These are phyloP conservation scores for Furnarius figulus DNA, from an alignment of 2,113 vertebrate genomes.

Conservation along the genomic window DNA sequence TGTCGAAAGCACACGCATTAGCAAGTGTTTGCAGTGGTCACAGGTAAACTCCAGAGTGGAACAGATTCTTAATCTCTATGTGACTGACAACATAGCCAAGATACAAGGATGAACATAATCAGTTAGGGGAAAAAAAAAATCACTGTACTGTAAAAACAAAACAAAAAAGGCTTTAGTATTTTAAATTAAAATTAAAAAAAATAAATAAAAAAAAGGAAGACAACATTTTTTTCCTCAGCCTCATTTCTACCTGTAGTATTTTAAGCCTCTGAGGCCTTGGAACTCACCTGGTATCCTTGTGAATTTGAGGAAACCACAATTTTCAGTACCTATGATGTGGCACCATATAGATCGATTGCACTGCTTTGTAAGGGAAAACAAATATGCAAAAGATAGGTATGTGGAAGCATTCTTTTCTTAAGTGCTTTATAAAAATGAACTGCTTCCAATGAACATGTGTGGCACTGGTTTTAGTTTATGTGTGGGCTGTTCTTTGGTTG, in stretches of 20 bases:
- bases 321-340: not conserved
- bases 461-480: not conserved
- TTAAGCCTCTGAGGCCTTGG: not conserved
- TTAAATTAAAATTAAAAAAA: not conserved
- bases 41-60: not conserved
- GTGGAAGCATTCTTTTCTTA: not conserved
- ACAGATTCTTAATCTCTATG: not conserved
- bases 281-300: not conserved
- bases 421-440: not conserved
- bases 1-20: not conserved
- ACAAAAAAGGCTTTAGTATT: not conserved
- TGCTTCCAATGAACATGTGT: not conserved
- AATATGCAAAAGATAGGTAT: not conserved
- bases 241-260: not conserved
- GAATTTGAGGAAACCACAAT: not conserved
- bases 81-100: not conserved
- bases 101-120: not conserved
- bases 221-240: not conserved
- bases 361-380: not conserved
- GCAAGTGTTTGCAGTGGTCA: not conserved
- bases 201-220: not conserved
- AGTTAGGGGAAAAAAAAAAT: not conserved
- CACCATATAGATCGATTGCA: not conserved
- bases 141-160: not conserved
- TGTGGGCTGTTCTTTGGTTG: not conserved